A percentile compares a stretch with the other conserved stretches of the same genome.
These are phyloP conservation scores for Camponotus floridanus DNA, from an alignment of 1,140 invertebrate species.

Conservation along the genomic window DNA sequence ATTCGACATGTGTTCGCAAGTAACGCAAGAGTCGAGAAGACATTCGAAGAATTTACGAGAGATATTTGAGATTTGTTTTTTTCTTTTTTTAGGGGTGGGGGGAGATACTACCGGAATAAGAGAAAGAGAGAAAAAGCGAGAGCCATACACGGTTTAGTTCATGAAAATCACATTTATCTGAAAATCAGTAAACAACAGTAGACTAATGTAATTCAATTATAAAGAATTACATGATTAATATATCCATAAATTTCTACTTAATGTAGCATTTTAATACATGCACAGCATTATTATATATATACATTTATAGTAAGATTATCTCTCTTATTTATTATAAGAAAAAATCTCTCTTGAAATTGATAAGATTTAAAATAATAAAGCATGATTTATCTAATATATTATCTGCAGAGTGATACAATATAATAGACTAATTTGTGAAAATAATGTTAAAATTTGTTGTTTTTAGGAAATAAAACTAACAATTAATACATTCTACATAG, in stretches of 20 bases:
- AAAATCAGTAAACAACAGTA: background rate
- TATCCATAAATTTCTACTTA: background rate
- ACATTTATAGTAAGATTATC: background rate
- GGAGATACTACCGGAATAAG: background rate
- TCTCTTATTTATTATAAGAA: background rate
- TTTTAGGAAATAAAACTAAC: too few species aligned
- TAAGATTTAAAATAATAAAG: background rate
- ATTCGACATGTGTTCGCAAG: background rate
- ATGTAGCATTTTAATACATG: too few species aligned
- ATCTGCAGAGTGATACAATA: background rate
- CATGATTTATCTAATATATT: background rate
- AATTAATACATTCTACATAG: too few species aligned
- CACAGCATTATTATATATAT: background rate
- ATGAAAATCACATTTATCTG: background rate
- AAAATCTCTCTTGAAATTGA: too few species aligned
- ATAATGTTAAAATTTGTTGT: too few species aligned
- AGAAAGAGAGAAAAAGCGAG: too few species aligned
- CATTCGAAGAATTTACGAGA: background rate
- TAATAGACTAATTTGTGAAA: too few species aligned
- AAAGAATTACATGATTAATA: background rate
- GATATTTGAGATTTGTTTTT: constrained; percentile 9
- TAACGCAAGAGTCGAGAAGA: background rate
- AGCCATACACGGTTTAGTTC: background rate
- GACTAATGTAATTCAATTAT: background rate
- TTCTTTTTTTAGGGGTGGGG: background rate